Evolutionary conservation across 2,888 invertebrate species (phyloP).

Genomic region (Nezara viridula): DNA sequence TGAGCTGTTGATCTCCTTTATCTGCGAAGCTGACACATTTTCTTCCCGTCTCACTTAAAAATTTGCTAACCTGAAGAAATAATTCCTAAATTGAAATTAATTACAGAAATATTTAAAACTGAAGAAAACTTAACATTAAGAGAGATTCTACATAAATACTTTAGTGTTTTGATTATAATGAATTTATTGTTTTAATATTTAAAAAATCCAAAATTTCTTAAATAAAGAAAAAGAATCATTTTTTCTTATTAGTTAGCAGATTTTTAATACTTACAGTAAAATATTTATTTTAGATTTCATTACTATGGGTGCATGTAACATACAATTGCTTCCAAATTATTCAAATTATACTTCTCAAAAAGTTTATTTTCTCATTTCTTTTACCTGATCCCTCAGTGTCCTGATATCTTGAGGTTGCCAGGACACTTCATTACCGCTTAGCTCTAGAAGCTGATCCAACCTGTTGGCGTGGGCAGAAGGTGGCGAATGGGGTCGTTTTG

Average conservation of each 20-base stretch:
- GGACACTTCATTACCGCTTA: constrained; percentile 77
- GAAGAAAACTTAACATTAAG: neutral
- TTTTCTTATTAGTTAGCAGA: neutral
- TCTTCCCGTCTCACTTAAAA: constrained; percentile 74
- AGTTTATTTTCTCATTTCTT: constrained; percentile 24
- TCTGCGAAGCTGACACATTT: constrained; percentile 85
- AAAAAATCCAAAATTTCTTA: neutral
- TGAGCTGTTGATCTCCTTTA: constrained; percentile 69
- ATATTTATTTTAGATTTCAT: constrained; percentile 8
- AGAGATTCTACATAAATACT: neutral
- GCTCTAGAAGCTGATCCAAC: constrained; percentile 66
- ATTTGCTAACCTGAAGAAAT: constrained; percentile 78
- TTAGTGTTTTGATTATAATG: neutral
- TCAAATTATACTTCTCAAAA: neutral
- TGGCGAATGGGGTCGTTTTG: constrained; percentile 64
- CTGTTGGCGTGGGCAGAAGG: constrained; percentile 65
- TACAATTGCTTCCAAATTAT: neutral
- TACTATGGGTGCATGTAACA: neutral
- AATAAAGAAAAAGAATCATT: neutral
- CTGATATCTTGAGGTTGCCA: constrained; percentile 79
- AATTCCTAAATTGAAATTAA: neutral
- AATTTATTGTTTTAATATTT: neutral
- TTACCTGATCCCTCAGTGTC: constrained; percentile 72
- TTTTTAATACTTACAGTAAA: constrained; percentile 28
- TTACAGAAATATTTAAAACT: neutral